A percentile compares a stretch with the other conserved stretches of the same genome.
Conservation (phyloP, 2,113 vertebrate genomes). For the Nannospalax galili region DNA sequence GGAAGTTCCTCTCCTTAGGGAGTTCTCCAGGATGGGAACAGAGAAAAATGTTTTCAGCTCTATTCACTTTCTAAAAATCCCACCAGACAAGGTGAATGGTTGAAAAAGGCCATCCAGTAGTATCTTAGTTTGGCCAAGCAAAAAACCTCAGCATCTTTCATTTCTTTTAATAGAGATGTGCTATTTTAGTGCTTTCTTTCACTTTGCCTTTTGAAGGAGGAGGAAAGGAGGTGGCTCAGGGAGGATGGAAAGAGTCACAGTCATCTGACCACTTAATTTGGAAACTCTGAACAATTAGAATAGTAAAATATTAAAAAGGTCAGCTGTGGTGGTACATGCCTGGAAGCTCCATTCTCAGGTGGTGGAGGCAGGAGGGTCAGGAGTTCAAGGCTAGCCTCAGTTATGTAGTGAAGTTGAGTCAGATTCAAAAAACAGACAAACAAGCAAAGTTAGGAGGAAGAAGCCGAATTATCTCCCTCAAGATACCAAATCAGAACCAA, state of each 20-base stretch:
- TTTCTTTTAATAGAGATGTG: constrained; percentile 56
- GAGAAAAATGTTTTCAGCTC: constrained; percentile 15
- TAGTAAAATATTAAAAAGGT: constrained; percentile 26
- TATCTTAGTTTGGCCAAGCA: constrained; percentile 41
- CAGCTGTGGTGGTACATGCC: neutral
- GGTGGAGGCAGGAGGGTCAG: neutral
- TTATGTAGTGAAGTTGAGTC: neutral
- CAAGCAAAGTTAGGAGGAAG: neutral
- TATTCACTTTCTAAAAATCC: constrained; percentile 63
- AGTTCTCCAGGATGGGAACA: constrained; percentile 6
- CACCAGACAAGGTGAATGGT: constrained; percentile 61
- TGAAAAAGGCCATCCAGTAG: constrained; percentile 55
- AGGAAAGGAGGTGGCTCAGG: neutral
- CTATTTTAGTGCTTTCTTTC: constrained; percentile 33
- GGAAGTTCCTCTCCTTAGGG: constrained; percentile 29
- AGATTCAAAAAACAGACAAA: neutral
- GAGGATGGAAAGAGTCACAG: constrained; percentile 20
- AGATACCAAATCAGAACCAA: neutral
- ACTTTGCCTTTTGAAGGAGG: constrained; percentile 12
- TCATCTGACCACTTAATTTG: constrained; percentile 39
- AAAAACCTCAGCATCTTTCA: constrained; percentile 34
- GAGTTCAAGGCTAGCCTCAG: neutral
- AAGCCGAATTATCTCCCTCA: neutral
- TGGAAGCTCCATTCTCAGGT: neutral
- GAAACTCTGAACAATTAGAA: constrained; percentile 41